Conservation (phyloP, 2,113 vertebrate genomes). For the Pandion haliaetus region DNA sequence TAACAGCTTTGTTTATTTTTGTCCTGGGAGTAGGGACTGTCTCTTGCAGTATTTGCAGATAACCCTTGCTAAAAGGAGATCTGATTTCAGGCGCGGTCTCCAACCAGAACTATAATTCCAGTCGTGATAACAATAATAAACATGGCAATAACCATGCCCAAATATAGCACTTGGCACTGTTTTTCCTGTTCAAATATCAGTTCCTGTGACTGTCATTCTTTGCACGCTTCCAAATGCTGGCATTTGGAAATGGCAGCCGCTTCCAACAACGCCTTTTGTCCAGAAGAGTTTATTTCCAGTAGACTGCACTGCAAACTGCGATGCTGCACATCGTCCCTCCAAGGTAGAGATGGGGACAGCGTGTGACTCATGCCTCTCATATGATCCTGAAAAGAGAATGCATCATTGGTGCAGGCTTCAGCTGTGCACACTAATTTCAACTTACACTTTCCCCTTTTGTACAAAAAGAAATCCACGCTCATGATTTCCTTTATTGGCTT, state of each 20-base stretch:
- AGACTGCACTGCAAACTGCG: not conserved
- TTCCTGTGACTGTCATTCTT: slow-evolving; percentile 43
- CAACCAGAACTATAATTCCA: not conserved
- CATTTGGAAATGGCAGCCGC: not conserved
- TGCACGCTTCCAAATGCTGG: not conserved
- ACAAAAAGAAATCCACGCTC: not conserved
- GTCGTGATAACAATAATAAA: slow-evolving; percentile 46
- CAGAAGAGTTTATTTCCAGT: slow-evolving; percentile 18
- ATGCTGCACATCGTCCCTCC: slow-evolving; percentile 18
- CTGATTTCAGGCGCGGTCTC: not conserved
- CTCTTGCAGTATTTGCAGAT: not conserved
- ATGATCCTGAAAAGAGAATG: not conserved
- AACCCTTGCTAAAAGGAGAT: not conserved
- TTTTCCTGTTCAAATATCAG: slow-evolving; percentile 7
- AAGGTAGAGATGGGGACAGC: not conserved
- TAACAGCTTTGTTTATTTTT: not conserved
- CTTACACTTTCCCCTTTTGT: not conserved
- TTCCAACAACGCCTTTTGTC: slow-evolving; percentile 2
- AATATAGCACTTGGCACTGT: slow-evolving; percentile 1
- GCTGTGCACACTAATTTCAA: not conserved
- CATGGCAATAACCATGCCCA: slow-evolving; percentile 6
- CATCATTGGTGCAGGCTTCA: not conserved
- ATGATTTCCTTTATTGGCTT: not conserved
- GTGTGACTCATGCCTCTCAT: not conserved
- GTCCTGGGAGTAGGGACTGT: not conserved